A percentile compares a stretch with the other conserved stretches of the same genome.
Evolutionary conservation across 2,888 invertebrate species (phyloP).

Genomic region (Lycia hirtaria): DNA sequence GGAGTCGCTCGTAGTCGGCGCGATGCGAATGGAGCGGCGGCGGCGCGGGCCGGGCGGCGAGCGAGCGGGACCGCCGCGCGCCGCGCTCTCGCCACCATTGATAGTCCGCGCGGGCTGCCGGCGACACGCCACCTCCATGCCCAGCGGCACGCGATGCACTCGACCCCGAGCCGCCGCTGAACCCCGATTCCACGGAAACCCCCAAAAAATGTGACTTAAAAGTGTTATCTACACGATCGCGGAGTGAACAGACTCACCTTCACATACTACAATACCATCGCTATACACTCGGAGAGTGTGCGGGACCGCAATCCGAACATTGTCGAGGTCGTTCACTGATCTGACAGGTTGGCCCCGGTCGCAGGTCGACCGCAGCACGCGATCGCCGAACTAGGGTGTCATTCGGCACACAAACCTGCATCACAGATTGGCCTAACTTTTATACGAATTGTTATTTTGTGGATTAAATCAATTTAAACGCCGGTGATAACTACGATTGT

Average conservation of each 20-base stretch:
- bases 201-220: conserved; percentile 65
- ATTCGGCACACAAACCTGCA: conserved; percentile 56
- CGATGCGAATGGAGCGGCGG: conserved; percentile 55
- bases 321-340: conserved; percentile 80
- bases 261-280: conserved; percentile 52
- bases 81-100: conserved; percentile 64
- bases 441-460: conserved; percentile 39
- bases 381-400: conserved; percentile 48
- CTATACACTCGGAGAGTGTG: conserved; percentile 58
- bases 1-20: conserved; percentile 71
- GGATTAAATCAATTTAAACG: conserved; percentile 39
- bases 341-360: conserved; percentile 70
- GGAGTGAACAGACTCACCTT: conserved; percentile 48
- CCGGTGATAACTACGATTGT: conserved; percentile 43
- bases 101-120: conserved; percentile 77
- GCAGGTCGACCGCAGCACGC: conserved; percentile 55
- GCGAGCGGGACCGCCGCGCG: conserved; percentile 47
- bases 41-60: conserved; percentile 54
- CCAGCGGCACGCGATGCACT: conserved; percentile 64
- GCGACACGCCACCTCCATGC: conserved; percentile 67
- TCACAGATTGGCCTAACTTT: conserved; percentile 60
- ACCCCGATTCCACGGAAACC: conserved; percentile 58
- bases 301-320: conserved; percentile 60
- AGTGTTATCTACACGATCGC: conserved; percentile 45
- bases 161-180: conserved; percentile 54